These are phyloP conservation scores for Psittacula derbiana DNA, from an alignment of 2,797 vertebrate species.

Conservation along the genomic window DNA sequence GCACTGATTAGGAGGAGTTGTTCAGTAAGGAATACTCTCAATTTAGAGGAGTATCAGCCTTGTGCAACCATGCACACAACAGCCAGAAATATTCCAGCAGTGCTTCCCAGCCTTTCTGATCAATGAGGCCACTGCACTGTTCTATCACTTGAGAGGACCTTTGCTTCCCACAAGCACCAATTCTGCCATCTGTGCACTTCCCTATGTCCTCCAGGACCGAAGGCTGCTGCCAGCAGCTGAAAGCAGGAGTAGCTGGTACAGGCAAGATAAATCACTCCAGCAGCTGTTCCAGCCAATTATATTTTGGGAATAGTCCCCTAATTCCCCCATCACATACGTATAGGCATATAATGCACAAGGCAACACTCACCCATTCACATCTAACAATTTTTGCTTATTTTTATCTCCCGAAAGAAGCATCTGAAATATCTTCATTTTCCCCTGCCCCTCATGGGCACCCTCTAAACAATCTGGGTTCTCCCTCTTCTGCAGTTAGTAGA, in stretches of 20 bases:
- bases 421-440: neutral
- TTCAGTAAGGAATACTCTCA: neutral
- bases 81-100: neutral
- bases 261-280: neutral
- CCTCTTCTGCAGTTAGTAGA: neutral
- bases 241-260: neutral
- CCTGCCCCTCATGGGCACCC: neutral
- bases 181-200: neutral
- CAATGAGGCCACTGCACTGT: neutral
- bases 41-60: neutral
- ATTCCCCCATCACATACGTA: neutral
- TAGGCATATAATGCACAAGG: neutral
- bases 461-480: neutral
- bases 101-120: neutral
- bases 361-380: neutral
- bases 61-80: neutral
- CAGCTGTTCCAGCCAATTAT: neutral
- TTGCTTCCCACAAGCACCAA: neutral
- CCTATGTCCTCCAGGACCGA: neutral
- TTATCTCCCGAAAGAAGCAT: neutral
- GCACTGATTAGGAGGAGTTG: neutral
- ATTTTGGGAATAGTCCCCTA: neutral
- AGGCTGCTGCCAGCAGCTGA: neutral
- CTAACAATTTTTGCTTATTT: neutral
- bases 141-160: neutral